A percentile compares a stretch with the other conserved stretches of the same genome.
These are phyloP conservation scores for Macropus fuliginosus DNA, from an alignment of 2,797 vertebrate genomes.

Conservation along the genomic window DNA sequence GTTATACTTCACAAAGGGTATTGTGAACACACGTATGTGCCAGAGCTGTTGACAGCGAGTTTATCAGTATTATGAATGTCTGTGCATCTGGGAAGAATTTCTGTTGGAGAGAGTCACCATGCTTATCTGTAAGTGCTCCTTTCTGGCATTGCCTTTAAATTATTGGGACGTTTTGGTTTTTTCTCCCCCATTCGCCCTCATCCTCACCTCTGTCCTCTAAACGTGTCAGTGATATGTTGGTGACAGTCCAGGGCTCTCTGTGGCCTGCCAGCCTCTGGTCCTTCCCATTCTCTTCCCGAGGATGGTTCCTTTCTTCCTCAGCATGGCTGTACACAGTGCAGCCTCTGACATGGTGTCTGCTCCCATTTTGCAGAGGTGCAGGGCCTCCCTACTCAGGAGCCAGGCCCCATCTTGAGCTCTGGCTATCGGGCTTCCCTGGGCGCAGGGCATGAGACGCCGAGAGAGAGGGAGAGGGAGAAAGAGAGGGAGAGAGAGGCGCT, in stretches of 20 bases:
- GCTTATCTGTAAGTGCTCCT: slow-evolving; percentile 78
- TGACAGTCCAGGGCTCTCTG: slow-evolving; percentile 1
- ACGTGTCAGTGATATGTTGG: background rate
- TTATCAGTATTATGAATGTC: slow-evolving; percentile 84
- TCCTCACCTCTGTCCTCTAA: slow-evolving; percentile 32
- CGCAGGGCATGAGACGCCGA: background rate
- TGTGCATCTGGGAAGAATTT: slow-evolving; percentile 80
- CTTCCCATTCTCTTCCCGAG: background rate
- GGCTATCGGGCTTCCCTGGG: background rate
- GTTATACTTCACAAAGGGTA: slow-evolving; percentile 77
- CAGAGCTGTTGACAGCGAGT: slow-evolving; percentile 78
- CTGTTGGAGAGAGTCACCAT: slow-evolving; percentile 77
- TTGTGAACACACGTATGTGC: slow-evolving; percentile 71
- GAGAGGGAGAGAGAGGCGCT: background rate
- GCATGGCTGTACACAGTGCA: slow-evolving; percentile 53
- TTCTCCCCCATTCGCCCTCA: slow-evolving; percentile 63
- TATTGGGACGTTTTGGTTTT: slow-evolving; percentile 83
- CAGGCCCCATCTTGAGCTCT: background rate
- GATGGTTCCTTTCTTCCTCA: slow-evolving; percentile 21
- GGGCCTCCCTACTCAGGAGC: background rate
- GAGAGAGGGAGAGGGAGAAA: background rate
- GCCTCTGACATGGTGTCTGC: background rate
- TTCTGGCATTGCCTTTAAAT: slow-evolving; percentile 85
- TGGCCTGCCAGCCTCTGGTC: slow-evolving; percentile 42
- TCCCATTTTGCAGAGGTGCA: background rate